Evolutionary conservation across 2,797 vertebrate genomes (phyloP), one percentile per base, ranked within the genome.

Genomic region (Jordanella pulchra): DNA sequence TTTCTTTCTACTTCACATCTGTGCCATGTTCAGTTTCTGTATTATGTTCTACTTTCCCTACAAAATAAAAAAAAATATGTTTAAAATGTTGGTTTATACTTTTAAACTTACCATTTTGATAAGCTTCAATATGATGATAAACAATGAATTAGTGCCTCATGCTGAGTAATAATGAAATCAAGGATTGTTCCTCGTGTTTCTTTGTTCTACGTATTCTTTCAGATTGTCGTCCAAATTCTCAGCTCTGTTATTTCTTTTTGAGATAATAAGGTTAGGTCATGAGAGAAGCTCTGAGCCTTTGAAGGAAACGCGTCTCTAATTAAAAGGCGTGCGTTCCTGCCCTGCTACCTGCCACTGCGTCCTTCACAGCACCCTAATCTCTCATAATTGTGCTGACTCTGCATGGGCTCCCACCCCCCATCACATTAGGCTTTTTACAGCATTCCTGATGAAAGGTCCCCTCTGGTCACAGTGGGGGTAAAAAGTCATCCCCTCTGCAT

Each of bases 371-470:
- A 81, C 77, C 83, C 78, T 93, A 92, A 93, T 94, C 92, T 90
- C 71, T 78, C 15, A 1, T 93, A 91, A 94, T 93, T 93, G 88
- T 73, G 72, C 79, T 10, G 35, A 80, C 70, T 81, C 78, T 72
- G 35, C 60, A 44, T 63, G 72, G 54, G 61, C 81, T 86, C 72
- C 83, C 73, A 84, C 74, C 69, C 85, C 76, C 68, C n/a, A 66
- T 81, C 87, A 93, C 92, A 93, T 93, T 94, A 92, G 91, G 82
- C 79, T 82, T 87, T 90, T 91, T 89, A 86, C 86, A 81, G 83
- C 84, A 80, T 86, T 85, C 67, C 79, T 82, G 80, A 91, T 89
- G 86, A 92, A 91, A 90, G 89, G 89, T 90, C 55, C 45, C 65
- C 77, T 47, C 73, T 77, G 80, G 89, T 82, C 85, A 75, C 9